phyloP scores from a whole-genome alignment of 2,113 vertebrate genomes.

The Ptyas mucosa region DNA sequence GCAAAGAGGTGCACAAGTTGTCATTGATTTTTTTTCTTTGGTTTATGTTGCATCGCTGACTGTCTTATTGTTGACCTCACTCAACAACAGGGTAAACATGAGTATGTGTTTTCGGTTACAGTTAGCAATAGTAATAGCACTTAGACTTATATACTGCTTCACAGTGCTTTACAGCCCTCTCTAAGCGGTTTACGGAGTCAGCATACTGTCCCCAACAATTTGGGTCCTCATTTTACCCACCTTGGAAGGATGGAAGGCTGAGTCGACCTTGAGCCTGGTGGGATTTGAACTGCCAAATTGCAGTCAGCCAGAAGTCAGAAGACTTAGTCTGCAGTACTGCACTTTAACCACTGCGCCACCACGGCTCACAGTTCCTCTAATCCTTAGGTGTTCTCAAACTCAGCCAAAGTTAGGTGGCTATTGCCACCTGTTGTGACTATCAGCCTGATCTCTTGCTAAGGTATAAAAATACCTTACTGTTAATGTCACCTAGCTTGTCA shows the following conservation, averaged over 20 bases:
- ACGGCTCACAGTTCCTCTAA: background rate
- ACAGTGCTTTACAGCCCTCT: too few species aligned
- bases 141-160: too few species aligned
- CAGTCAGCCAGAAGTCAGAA: too few species aligned
- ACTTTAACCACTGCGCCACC: too few species aligned
- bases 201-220: too few species aligned
- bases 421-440: background rate
- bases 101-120: background rate
- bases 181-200: too few species aligned
- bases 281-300: too few species aligned
- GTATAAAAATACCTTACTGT: background rate
- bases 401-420: background rate
- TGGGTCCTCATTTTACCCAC: too few species aligned
- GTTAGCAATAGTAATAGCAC: too few species aligned
- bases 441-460: background rate
- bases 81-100: background rate
- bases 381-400: background rate
- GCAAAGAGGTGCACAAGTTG: background rate
- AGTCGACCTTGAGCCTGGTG: too few species aligned
- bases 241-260: too few species aligned
- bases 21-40: background rate
- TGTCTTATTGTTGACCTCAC: background rate
- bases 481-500: background rate
- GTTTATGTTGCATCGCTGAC: background rate
- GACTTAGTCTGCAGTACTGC: too few species aligned